These are phyloP conservation scores for Dysidea cf. avara DNA, from an alignment of 37 sponge, comb jelly and placozoan genomes.

Conservation along the genomic window DNA sequence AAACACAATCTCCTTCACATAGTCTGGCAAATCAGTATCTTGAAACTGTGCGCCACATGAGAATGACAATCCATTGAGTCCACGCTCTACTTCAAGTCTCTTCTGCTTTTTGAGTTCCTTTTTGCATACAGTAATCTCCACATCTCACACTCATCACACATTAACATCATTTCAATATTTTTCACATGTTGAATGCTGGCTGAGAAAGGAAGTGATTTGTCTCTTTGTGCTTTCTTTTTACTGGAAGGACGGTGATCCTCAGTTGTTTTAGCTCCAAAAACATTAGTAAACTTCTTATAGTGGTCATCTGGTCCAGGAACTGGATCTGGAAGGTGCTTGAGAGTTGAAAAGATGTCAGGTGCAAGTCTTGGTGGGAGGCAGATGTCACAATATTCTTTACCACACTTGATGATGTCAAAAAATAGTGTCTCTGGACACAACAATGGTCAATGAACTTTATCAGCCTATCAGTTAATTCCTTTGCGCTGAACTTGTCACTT, in stretches of 20 bases:
- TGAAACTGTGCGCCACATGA: conserved; percentile 42
- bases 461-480: conserved; percentile 6
- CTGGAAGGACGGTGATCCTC: conserved; percentile 19
- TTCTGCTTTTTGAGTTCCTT: conserved; percentile 16
- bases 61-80: conserved; percentile 22
- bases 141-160: conserved; percentile 35
- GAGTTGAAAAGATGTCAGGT: not conserved
- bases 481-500: conserved; percentile 4
- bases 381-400: conserved; percentile 4
- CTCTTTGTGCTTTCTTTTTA: not conserved
- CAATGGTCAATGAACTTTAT: conserved; percentile 4
- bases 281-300: not conserved
- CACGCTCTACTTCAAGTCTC: conserved; percentile 12
- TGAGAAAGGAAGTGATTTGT: conserved; percentile 37
- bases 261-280: conserved; percentile 6
- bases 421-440: conserved; percentile 11
- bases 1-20: conserved; percentile 32
- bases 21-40: conserved; percentile 20
- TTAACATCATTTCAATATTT: too few species aligned
- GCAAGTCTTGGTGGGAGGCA: not conserved
- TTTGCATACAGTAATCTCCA: conserved; percentile 20
- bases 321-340: not conserved
- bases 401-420: conserved; percentile 21
- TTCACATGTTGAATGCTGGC: conserved; percentile 23
- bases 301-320: not conserved